Conservation (phyloP, 2,797 vertebrate genomes). For the Thaleichthys pacificus region DNA sequence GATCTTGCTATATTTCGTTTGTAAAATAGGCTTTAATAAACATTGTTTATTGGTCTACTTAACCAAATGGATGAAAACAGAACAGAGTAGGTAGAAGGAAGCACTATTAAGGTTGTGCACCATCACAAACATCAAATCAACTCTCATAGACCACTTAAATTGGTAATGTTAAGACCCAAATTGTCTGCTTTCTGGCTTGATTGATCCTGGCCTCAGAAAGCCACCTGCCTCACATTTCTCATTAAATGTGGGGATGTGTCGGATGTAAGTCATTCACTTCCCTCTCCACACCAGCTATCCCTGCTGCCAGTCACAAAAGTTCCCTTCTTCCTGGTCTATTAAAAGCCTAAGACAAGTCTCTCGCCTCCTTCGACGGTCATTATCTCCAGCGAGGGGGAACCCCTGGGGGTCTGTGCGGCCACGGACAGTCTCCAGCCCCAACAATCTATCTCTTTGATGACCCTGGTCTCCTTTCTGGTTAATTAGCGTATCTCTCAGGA, state of each 20-base stretch:
- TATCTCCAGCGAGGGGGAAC: conserved; percentile 15
- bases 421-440: conserved; percentile 17
- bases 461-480: conserved; percentile 28
- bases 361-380: conserved; percentile 10
- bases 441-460: conserved; percentile 23
- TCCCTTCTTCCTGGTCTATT: neutral
- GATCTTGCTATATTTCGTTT: too few relatives aligned
- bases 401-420: conserved; percentile 10
- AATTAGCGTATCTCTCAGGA: conserved; percentile 21
- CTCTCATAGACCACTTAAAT: neutral
- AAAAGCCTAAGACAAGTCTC: neutral
- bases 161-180: neutral
- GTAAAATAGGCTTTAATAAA: too few relatives aligned
- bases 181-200: neutral
- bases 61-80: too few relatives aligned
- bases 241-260: neutral
- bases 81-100: too few relatives aligned
- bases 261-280: neutral
- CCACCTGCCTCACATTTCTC: neutral
- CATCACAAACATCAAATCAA: neutral
- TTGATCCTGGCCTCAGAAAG: neutral
- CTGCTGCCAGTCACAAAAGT: neutral
- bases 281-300: neutral
- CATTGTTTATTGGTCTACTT: too few relatives aligned
- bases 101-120: neutral